Conservation (phyloP, 2,113 vertebrate species). For the Corapipo altera region DNA sequence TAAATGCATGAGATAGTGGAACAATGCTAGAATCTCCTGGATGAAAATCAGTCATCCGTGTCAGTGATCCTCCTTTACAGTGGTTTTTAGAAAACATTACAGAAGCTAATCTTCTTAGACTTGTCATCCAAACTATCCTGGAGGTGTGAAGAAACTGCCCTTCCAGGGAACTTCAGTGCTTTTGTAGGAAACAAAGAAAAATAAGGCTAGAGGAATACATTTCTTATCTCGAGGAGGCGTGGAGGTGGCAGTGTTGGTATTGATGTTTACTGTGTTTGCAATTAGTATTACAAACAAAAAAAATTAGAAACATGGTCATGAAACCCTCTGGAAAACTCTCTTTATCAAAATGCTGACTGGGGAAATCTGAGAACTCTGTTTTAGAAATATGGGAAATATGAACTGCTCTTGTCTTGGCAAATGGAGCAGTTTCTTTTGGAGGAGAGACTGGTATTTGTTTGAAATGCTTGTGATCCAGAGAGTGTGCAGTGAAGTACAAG, state of each 20-base stretch:
- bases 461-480: not conserved
- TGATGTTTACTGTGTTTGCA: not conserved
- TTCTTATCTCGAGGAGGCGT: not conserved
- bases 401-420: not conserved
- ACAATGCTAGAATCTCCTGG: slow-evolving; percentile 34
- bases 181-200: not conserved
- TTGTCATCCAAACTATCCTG: not conserved
- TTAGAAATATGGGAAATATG: not conserved
- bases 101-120: not conserved
- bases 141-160: not conserved
- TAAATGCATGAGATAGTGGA: slow-evolving; percentile 31
- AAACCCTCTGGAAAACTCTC: not conserved
- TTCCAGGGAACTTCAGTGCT: not conserved
- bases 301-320: not conserved
- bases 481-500: not conserved
- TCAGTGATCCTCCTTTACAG: not conserved
- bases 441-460: not conserved
- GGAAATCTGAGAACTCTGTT: not conserved
- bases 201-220: not conserved
- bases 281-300: not conserved
- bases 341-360: not conserved
- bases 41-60: slow-evolving; percentile 29
- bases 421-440: not conserved
- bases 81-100: not conserved
- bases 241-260: not conserved